Base-by-base conservation (phyloP, 2,888 invertebrate species). In the Acleris laterana region DNA sequence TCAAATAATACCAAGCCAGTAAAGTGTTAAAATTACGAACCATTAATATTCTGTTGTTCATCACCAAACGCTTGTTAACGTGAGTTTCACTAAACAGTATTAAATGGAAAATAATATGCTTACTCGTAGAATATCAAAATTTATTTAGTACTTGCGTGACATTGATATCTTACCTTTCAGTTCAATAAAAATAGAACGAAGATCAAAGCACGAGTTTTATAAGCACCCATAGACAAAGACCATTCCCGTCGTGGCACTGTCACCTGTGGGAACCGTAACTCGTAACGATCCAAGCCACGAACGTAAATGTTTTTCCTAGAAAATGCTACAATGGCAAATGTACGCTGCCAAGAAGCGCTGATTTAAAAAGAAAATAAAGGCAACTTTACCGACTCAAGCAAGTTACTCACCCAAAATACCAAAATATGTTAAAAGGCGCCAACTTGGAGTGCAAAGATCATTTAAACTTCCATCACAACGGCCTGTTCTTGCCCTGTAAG, bases 391-490 rank as follows among this genome's bases (percentile, higher is more conserved):
- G 58, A 52, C 58, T 46, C 17, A 22, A 20, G 9, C 28, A 53
- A 19, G n/a, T 6, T 9, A 9, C 38, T 25, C 0, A 1, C 5
- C 25, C 5, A 55, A 53, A 55, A 62, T 42, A 48, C 9, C 25
- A 17, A 19, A 38, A 17, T 46, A 51, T 50, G 16, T 16, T 50
- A 5, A n/a, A 56, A 51, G 49, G 17, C 55, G 20, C 3, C 22
- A 57, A 44, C 19, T 63, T 20, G 7, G 17, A 51, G 57, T 32
- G 50, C 42, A 63, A 52, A 32, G 13, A 16, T 58, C 17, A 16
- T 58, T 58, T 58, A 51, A 58, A 52, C 58, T 63, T 63, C 32
- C 57, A 48, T 58, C 51, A 58, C 63, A 42, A 57, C 38, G 13
- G 38, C 13, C 13, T 38, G 32, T 32, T 32, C 32, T 38, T 38